Percentiles rank a stretch among this genome's conserved stretches.
phyloP scores from a whole-genome alignment of 2,888 invertebrate genomes.

The Platycheirus rosarum region DNA sequence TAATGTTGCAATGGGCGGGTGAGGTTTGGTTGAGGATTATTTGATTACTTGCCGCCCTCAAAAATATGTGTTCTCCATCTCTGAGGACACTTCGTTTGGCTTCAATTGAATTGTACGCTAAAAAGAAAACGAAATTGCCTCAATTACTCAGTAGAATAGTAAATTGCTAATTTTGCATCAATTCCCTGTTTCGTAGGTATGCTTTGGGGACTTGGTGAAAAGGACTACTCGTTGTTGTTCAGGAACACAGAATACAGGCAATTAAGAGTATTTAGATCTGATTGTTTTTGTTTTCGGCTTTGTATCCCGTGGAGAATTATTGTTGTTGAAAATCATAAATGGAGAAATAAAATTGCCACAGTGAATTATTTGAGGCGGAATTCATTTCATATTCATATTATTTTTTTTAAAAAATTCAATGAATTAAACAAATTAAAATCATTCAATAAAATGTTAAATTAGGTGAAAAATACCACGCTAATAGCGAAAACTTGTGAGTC shows the following conservation, averaged over 20 bases:
- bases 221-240: not conserved
- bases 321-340: not conserved
- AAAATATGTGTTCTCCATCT: not conserved
- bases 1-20: constrained; percentile 11
- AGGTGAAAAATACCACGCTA: too few species aligned
- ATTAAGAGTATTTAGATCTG: constrained; percentile 58
- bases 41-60: constrained; percentile 50
- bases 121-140: constrained; percentile 66
- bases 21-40: constrained; percentile 32
- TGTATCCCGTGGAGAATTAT: constrained; percentile 51
- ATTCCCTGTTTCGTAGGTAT: not conserved
- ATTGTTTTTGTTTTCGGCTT: not conserved
- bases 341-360: not conserved
- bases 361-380: too few species aligned
- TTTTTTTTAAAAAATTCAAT: too few species aligned
- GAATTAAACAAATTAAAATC: too few species aligned
- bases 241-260: constrained; percentile 26
- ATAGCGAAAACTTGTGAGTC: too few species aligned
- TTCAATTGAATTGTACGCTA: constrained; percentile 64
- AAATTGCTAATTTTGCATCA: constrained; percentile 63
- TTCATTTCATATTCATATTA: too few species aligned
- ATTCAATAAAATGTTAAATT: too few species aligned
- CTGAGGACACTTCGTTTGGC: constrained; percentile 17
- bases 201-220: too few species aligned
- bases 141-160: constrained; percentile 59